A percentile compares a stretch with the other conserved stretches of the same genome.
Conservation (phyloP, 2,797 vertebrate genomes). For the Scolopax bukidnonensis region DNA sequence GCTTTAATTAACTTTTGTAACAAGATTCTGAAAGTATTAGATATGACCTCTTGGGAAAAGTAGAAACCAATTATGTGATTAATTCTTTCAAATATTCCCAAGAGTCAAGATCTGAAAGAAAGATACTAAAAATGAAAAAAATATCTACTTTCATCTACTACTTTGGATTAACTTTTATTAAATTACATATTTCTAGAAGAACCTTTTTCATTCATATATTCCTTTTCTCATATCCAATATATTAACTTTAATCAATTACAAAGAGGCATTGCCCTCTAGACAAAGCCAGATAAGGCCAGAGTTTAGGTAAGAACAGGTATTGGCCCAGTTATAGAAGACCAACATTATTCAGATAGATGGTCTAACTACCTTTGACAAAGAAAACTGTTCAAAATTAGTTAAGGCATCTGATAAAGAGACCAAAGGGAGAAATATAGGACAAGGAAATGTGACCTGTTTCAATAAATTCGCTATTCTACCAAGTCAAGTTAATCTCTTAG, state of each 20-base stretch:
- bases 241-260: background rate
- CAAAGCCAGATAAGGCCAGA: background rate
- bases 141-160: background rate
- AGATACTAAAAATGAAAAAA: background rate
- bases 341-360: background rate
- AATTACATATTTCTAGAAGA: too few species aligned
- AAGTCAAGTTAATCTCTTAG: background rate
- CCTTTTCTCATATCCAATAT: background rate
- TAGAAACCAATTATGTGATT: constrained; percentile 55
- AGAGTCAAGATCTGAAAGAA: constrained; percentile 3
- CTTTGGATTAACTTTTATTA: background rate
- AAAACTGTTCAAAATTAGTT: background rate
- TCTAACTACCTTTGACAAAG: background rate
- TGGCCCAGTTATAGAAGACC: background rate
- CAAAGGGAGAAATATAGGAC: background rate
- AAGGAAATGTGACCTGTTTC: background rate
- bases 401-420: background rate
- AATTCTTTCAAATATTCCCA: constrained; percentile 60
- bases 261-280: background rate
- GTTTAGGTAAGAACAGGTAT: background rate
- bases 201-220: background rate
- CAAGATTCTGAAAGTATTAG: constrained; percentile 46
- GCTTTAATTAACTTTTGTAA: constrained; percentile 67
- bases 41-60: constrained; percentile 51
- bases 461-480: background rate